Percentiles rank a stretch among this genome's conserved stretches.
These are phyloP conservation scores for Melipona beecheii DNA, from an alignment of 2,888 invertebrate species.

Conservation along the genomic window DNA sequence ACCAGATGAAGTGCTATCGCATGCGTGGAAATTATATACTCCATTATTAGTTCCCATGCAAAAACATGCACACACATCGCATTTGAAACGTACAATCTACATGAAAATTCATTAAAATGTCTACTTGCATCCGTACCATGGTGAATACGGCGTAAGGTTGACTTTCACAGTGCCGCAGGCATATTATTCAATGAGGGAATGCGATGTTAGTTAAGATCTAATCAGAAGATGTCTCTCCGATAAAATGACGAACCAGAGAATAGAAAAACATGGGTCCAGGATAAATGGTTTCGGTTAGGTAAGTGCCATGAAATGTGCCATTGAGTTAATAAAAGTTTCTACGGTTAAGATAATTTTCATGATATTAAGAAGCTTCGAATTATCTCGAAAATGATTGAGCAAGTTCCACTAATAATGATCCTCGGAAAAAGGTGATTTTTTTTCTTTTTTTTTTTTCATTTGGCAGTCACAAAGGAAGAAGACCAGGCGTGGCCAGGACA, in stretches of 20 bases:
- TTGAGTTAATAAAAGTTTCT: background rate
- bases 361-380: too few relatives aligned
- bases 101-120: background rate
- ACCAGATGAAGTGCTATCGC: background rate
- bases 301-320: background rate
- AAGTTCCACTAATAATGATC: background rate
- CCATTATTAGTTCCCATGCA: constrained; percentile 12
- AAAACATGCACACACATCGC: background rate
- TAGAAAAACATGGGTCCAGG: background rate
- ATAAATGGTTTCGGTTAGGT: background rate
- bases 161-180: background rate
- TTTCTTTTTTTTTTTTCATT: background rate
- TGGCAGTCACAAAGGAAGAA: background rate
- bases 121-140: background rate
- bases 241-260: background rate
- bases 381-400: too few relatives aligned
- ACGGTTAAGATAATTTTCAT: too few relatives aligned
- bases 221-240: too few relatives aligned
- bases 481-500: constrained; percentile 37
- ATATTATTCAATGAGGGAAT: constrained; percentile 33
- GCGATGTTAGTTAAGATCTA: constrained; percentile 29
- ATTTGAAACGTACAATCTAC: background rate
- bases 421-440: background rate
- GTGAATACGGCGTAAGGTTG: background rate
- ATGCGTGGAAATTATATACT: background rate